Evolutionary conservation across 2,888 invertebrate genomes (phyloP).

Genomic region (Heterodera filipjevi): DNA sequence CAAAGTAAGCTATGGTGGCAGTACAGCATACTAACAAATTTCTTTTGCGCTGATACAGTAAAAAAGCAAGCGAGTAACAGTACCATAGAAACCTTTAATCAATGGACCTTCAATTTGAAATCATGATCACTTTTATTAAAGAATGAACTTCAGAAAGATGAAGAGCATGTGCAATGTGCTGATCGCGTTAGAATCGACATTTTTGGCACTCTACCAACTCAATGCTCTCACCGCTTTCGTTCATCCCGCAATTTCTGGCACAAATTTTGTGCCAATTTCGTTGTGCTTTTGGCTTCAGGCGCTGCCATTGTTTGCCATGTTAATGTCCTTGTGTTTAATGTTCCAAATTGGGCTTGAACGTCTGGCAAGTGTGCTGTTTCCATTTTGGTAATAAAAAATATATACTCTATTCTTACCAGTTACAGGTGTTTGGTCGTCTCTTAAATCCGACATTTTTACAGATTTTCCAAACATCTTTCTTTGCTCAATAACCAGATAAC

Average conservation of each 20-base stretch:
- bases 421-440: too few species aligned
- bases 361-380: not conserved
- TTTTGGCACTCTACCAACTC: not conserved
- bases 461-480: too few species aligned
- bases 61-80: too few species aligned
- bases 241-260: not conserved
- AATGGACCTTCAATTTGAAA: too few species aligned
- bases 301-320: not conserved
- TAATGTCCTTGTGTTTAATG: not conserved
- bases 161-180: not conserved
- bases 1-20: too few species aligned
- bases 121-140: too few species aligned
- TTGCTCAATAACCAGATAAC: too few species aligned
- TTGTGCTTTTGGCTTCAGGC: not conserved
- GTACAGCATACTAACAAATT: too few species aligned
- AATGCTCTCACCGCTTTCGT: not conserved
- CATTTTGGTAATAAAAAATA: constrained; percentile 14
- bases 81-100: too few species aligned
- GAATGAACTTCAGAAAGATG: not conserved
- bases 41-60: too few species aligned
- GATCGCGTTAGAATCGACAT: not conserved
- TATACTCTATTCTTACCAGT: too few species aligned
- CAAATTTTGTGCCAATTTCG: not conserved
- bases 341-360: constrained; percentile 13
- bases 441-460: too few species aligned